Percentiles rank a stretch among this genome's conserved stretches.
Evolutionary conservation across 2,797 vertebrate genomes (phyloP).

Genomic region (Caiman crocodilus): DNA sequence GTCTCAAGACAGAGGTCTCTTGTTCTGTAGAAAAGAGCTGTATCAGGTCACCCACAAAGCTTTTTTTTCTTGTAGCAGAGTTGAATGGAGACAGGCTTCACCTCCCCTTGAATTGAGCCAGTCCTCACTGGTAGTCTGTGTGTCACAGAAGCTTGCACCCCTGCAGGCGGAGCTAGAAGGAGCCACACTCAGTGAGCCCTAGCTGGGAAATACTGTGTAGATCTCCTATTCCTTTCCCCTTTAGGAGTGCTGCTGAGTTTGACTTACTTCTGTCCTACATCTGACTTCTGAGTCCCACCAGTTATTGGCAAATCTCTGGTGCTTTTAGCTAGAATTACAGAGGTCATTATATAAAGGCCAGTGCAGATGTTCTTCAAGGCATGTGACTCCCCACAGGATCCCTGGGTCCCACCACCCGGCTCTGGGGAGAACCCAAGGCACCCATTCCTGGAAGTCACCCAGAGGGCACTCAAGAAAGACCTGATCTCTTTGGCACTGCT

Average conservation of each 20-base stretch:
- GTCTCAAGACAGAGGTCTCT: background rate
- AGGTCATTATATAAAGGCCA: background rate
- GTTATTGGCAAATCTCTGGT: background rate
- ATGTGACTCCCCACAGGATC: background rate
- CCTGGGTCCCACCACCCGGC: background rate
- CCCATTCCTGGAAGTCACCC: background rate
- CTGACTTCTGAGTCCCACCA: background rate
- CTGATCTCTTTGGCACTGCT: background rate
- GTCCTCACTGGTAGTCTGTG: background rate
- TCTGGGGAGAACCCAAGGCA: background rate
- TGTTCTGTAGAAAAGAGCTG: background rate
- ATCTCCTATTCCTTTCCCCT: background rate
- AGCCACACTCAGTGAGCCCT: background rate
- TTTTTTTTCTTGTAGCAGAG: background rate
- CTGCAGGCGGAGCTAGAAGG: background rate
- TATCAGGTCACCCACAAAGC: background rate
- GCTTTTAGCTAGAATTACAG: background rate
- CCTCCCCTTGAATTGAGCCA: background rate
- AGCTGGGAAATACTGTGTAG: background rate
- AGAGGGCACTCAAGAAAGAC: background rate
- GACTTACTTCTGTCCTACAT: background rate
- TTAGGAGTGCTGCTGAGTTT: background rate
- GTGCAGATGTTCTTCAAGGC: background rate
- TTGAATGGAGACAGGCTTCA: background rate
- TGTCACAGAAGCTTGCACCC: background rate